Evolutionary conservation across 2,797 vertebrate genomes (phyloP), one percentile per base, ranked within the genome.

Genomic region (Xyrichtys novacula): DNA sequence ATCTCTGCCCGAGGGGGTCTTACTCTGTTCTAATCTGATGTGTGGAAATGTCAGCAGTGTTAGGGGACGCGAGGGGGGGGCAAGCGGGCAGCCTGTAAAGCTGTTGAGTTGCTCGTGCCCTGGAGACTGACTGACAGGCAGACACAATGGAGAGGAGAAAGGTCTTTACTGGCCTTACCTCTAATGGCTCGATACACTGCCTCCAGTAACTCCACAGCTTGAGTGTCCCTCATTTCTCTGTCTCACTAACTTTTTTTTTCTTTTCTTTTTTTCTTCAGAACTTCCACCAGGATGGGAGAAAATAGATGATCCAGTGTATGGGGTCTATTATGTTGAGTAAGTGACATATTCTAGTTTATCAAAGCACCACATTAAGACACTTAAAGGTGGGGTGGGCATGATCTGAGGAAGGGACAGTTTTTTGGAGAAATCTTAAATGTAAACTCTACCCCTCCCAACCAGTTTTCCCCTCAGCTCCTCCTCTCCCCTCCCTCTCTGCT

Each of bases 281-380:
- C 92, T 99, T 92, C 98, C 98, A 83, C 91, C 96, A 84, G 98
- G 98, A 83, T 99, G 98, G 98, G 98, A 99, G 92, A 99, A 97
- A 93, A 99, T 99, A 77, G 97, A 99, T 67, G 98, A 99, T 92
- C 98, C 98, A 3, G 96, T 99, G 68, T 99, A 99, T 54, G 98
- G 98, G 91, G 95, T 99, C 95, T 99, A 99, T 96, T 99, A 98
- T 94, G 98, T 99, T 94, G 98, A 99, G 98, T 99, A 97, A 98
- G 98, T 98, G 43, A 38, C 14, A 29, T 12, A 43, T 55, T n/a
- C n/a, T n/a, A n/a, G n/a, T n/a, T n/a, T n/a, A n/a, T n/a, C n/a
- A n/a, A n/a, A n/a, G n/a, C n/a, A n/a, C 34, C 19, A 7, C 32
- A 25, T 12, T 36, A 42, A 8, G n/a, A 58, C 16, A 19, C 25